Conservation (phyloP, 2,888 invertebrate species). For the Epiblema foenella region DNA sequence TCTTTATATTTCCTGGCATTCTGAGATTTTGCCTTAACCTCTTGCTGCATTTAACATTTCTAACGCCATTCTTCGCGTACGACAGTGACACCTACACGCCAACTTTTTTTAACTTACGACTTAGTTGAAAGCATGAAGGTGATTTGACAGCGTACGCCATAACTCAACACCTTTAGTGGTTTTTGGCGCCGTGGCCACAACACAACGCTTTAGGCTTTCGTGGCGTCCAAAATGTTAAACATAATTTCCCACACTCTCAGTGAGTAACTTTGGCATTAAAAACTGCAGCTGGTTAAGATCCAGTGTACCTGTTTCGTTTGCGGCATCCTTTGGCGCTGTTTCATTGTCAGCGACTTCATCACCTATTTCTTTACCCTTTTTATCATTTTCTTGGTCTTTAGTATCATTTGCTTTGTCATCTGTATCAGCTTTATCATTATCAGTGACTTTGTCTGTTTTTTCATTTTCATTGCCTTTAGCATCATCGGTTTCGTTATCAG, state of each 20-base stretch:
- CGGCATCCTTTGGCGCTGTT: conserved; percentile 9
- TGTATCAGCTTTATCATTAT: conserved; percentile 27
- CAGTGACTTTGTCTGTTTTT: conserved; percentile 25
- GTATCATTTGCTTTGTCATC: conserved; percentile 30
- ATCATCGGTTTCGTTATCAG: conserved; percentile 15
- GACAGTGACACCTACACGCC: no score
- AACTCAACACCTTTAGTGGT: no score
- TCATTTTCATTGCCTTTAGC: conserved; percentile 14
- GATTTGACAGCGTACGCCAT: no score
- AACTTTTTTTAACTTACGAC: no score
- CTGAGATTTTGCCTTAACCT: conserved; percentile 5
- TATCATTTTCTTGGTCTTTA: conserved; percentile 32
- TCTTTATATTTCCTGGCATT: background rate
- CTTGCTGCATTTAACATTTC: background rate
- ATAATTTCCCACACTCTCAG: conserved; percentile 15
- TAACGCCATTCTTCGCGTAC: no score
- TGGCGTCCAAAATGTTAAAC: background rate
- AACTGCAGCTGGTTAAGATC: conserved; percentile 22
- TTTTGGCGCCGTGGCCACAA: no score
- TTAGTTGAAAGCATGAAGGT: no score
- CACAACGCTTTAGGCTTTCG: no score
- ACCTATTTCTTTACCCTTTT: background rate
- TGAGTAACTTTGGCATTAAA: background rate
- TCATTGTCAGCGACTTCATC: conserved; percentile 13
- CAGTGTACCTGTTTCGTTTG: conserved; percentile 26